Base-by-base conservation (phyloP, 1,140 invertebrate genomes). In the Drosophila lacertosa region DNA sequence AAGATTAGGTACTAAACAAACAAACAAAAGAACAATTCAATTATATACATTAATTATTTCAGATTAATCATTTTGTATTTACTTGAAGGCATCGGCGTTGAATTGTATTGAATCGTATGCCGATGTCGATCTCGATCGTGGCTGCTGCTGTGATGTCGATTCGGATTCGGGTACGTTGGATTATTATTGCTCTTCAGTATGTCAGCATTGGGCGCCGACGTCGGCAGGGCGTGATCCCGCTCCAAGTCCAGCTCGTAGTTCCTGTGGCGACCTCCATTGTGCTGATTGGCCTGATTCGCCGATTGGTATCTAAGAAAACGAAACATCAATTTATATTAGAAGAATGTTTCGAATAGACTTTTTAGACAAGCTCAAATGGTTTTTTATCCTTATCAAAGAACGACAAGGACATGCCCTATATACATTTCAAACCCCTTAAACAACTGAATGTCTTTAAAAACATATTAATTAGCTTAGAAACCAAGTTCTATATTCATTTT, bases 141-240 rank as follows among this genome's bases (percentile, higher is more conserved):
- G 22, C 77, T 74, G 54, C 75, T 75, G 53, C 82, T 84, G 50
- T 91, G 89, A 74, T 91, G 90, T 10, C 84, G 89, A 82, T 93
- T 93, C 22, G 94, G 94, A 91, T 95, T 95, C 60, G 94, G 94
- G 80, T 95, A 95, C 11, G 94, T 93, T 33, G 94, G 94, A 82
- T 95, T 95, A 89, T 94, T 94, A 89, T 95, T 94, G 69, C 94
- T 95, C 86, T 95, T 95, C 65, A 95, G 92, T 55, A 95, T 95
- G 88, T 95, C 94, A 2, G 94, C 94, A 73, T 94, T 94, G 35
- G 94, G 94, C 37, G 94, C 94, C n/a, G 94, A 94, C 55, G 94
- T 95, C 6, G 94, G 94, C 63, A 95, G 84, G 3, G 93, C 94
- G 88, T 95, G 94, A 89, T 95, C 94, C 71, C 93, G 92, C 90